Evolutionary conservation across 1,140 invertebrate species (phyloP), one percentile per base, ranked within the genome.

Genomic region (Diuraphis noxia): DNA sequence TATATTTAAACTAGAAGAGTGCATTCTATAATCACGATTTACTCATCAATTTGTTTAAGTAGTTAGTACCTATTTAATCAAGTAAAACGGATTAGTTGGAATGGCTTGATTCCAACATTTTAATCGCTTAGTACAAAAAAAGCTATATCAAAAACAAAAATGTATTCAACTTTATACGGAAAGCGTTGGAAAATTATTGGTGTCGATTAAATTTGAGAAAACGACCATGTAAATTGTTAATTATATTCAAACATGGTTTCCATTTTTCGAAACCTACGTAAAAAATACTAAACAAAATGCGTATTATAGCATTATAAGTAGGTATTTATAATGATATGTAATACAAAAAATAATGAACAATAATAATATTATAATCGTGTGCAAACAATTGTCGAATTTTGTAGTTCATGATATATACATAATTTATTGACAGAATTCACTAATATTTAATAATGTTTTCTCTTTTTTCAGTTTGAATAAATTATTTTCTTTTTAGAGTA

Each of bases 71-170:
- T 72, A 43, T 84, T 84, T 84, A 84, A 84, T 84, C 40, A 41
- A 43, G 25, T 84, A 84, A 84, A 84, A 84, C 25, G 30, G 17
- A n/a, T 41, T 30, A 17, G 82, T 41, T 8, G 40, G 4, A 84
- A 84, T 84, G 82, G 82, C 82, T 84, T 5, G 40, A 84, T 84
- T 84, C 82, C 40, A 84, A 82, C 41, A 38, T n/a, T 82, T 13
- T 23, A 82, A 36, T 41, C 30, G 38, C 10, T 82, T 41, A 30
- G 3, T 40, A 41, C 6, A 41, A 38, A 30, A 79, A 82, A 82
- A 82, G 2, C 36, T 36, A 21, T 79, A 41, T 30, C 30, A 30
- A 82, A 82, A 25, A 5, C 25, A 4, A 23, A 82, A 30, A 82
- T 17, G n/a, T 25, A 30, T 84, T 40, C 30, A 41, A 23, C 72